These are phyloP conservation scores for Triplophysa bombifrons DNA, from an alignment of 2,797 vertebrate genomes.

Conservation along the genomic window DNA sequence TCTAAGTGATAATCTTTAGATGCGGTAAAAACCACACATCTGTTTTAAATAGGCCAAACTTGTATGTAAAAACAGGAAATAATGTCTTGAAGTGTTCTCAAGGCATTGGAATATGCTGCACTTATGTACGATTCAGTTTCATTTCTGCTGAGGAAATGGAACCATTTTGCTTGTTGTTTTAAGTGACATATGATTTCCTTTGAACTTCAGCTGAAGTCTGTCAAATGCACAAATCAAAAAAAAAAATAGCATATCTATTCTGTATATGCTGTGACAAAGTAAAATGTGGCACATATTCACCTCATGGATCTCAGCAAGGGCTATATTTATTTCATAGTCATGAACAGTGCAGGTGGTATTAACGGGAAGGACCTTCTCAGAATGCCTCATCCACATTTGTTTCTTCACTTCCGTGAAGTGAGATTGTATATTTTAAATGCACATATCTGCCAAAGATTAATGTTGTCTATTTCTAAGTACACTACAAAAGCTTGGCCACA, in stretches of 20 bases:
- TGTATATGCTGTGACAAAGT: too few relatives aligned
- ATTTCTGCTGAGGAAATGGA: background rate
- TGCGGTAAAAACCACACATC: background rate
- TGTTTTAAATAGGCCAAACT: background rate
- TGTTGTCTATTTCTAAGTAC: background rate
- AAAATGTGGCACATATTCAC: too few relatives aligned
- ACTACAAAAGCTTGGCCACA: background rate
- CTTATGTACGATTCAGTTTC: background rate
- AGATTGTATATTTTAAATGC: background rate
- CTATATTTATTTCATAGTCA: background rate
- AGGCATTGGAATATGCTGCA: background rate
- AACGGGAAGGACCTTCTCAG: background rate
- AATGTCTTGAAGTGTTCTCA: background rate
- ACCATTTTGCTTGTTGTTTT: background rate
- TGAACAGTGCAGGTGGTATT: background rate
- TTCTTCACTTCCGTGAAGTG: background rate
- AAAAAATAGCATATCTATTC: too few relatives aligned
- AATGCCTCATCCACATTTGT: background rate
- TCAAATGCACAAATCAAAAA: too few relatives aligned
- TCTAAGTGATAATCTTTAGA: background rate
- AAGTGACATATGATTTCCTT: background rate
- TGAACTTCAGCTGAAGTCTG: background rate
- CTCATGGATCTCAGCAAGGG: too few relatives aligned
- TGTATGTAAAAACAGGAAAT: background rate
- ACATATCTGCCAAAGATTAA: background rate